Evolutionary conservation across 2,888 invertebrate genomes (phyloP).

Genomic region (Linnaemya vulpina): DNA sequence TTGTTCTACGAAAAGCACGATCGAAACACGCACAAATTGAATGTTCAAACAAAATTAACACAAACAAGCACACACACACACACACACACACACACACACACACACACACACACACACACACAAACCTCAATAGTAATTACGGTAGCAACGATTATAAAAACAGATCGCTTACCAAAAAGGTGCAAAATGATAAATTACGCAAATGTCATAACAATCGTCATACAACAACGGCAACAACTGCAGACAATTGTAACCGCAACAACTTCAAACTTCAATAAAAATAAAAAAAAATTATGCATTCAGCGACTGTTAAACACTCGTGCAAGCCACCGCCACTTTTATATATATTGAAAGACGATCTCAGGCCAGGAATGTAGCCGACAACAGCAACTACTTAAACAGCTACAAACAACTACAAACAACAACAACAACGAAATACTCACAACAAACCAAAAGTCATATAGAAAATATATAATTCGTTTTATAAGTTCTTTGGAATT

Average conservation of each 20-base stretch:
- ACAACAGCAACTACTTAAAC: too few relatives aligned
- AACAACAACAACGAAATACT: slow-evolving; percentile 30
- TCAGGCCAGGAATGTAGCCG: slow-evolving; percentile 37
- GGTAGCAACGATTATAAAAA: slow-evolving; percentile 32
- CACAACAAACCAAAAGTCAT: slow-evolving; percentile 60
- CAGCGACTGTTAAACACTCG: slow-evolving; percentile 17
- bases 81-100: neutral
- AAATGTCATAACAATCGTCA: slow-evolving; percentile 70
- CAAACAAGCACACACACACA: neutral
- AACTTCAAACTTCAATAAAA: slow-evolving; percentile 30
- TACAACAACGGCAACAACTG: slow-evolving; percentile 46
- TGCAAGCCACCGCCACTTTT: slow-evolving; percentile 42
- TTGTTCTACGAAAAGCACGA: slow-evolving; percentile 6
- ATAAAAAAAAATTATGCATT: slow-evolving; percentile 31
- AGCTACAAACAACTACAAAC: slow-evolving; percentile 22
- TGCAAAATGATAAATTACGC: slow-evolving; percentile 73
- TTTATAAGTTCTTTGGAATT: slow-evolving; percentile 53
- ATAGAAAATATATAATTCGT: slow-evolving; percentile 61
- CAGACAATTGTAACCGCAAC: slow-evolving; percentile 59
- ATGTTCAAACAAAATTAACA: slow-evolving; percentile 35
- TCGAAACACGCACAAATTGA: slow-evolving; percentile 43
- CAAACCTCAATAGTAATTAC: slow-evolving; percentile 37
- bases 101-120: neutral
- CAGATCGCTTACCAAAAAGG: slow-evolving; percentile 68
- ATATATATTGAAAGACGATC: slow-evolving; percentile 38